A percentile compares a stretch with the other conserved stretches of the same genome.
Conservation (phyloP, 2,797 vertebrate species). For the Rhinoraja longicauda region DNA sequence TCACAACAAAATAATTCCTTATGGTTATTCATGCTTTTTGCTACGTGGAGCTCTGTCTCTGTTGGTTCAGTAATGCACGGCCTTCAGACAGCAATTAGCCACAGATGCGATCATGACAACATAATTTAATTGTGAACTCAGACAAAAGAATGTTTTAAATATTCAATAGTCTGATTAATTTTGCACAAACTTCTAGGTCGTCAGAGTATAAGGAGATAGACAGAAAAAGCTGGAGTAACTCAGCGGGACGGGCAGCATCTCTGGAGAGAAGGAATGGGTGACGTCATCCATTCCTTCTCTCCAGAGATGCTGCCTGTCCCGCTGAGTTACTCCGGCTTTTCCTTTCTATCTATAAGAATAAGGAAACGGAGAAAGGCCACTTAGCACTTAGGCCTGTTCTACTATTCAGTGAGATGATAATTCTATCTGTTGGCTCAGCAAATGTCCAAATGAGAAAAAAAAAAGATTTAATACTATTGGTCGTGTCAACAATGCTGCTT, state of each 20-base stretch:
- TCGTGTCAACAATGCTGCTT: not conserved
- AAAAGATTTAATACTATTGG: not conserved
- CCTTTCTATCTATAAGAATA: too few species aligned
- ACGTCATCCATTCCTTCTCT: too few species aligned
- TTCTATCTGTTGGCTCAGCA: not conserved
- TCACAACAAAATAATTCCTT: not conserved
- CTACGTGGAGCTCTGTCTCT: too few species aligned
- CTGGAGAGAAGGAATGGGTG: too few species aligned
- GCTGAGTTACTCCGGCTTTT: too few species aligned
- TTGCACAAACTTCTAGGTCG: not conserved
- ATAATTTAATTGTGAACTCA: not conserved
- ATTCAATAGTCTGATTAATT: constrained; percentile 14
- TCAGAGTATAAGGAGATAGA: not conserved
- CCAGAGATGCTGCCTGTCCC: too few species aligned
- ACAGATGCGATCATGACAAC: not conserved
- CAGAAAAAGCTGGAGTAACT: too few species aligned
- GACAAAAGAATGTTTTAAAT: constrained; percentile 1
- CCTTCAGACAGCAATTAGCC: not conserved
- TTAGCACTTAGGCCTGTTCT: not conserved
- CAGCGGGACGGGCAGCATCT: too few species aligned
- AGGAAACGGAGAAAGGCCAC: too few species aligned
- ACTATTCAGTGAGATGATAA: not conserved
- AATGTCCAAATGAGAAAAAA: not conserved
- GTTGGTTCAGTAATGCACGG: not conserved
- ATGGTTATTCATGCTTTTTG: not conserved